Evolutionary conservation across 2,113 vertebrate species (phyloP), one percentile per base, ranked within the genome.

Genomic region (Burhinus oedicnemus): DNA sequence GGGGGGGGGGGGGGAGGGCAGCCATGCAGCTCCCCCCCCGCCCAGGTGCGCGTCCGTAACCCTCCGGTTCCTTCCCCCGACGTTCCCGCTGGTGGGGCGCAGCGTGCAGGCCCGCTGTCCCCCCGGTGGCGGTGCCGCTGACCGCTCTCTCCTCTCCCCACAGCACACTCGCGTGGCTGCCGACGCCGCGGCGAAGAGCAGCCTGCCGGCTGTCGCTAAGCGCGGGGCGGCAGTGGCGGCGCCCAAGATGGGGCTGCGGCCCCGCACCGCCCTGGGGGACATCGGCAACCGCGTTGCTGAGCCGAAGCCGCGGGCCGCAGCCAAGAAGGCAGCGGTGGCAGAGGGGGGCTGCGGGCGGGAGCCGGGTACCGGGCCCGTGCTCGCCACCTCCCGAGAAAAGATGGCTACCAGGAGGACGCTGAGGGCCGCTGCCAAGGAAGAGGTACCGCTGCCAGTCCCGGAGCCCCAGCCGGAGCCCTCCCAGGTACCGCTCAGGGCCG

Each of bases 241-340:
- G 18, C 11, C 32, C 26, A 98, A 96, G 60, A 97, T 96, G 2
- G 38, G 44, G 2, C 85, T 98, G 72, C 97, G 98, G 27, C 88
- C 98, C 3, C 97, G 98, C 66, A 96, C 97, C 1, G 98, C 98
- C 2, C 97, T 99, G 7, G 98, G 97, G 2, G 98, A 99, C 65
- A 98, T 99, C 15, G 97, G 98, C 14, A 98, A 98, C 79, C 98
- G 98, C 82, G 94, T 97, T 12, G 83, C 94, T 4, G 45, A 95
- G 27, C 47, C 42, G 9, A 69, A 61, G 25, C 25, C 68, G 7
- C 96, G 95, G 71, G 83, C 89, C 5, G 16, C 62, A 1, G 21
- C 94, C 52, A 98, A 98, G 78, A 99, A 98, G 97, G 97, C 97
- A 5, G 21, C 12, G 84, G 64, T 0, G 12, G 2, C 5, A 26